Percentiles rank a stretch among this genome's conserved stretches.
phyloP scores from a whole-genome alignment of 1,140 invertebrate genomes.

The Drosophila nigrodunni region DNA sequence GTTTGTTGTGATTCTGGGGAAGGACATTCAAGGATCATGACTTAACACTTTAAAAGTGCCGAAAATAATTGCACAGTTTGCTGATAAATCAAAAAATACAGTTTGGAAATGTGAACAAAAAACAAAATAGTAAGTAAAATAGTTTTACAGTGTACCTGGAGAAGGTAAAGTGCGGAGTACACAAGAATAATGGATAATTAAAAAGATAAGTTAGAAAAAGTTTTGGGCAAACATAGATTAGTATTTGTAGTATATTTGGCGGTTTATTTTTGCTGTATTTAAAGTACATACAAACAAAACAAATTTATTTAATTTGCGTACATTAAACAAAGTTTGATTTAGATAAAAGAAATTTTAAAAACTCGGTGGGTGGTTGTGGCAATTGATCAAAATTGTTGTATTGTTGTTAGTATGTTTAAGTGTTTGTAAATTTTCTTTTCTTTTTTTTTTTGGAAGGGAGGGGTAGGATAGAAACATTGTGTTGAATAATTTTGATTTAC shows the following conservation, averaged over 20 bases:
- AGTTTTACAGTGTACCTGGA: conserved; percentile 58
- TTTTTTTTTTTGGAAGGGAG: neutral
- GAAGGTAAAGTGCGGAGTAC: conserved; percentile 39
- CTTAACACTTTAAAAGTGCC: conserved; percentile 47
- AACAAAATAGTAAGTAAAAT: conserved; percentile 32
- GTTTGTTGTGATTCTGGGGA: conserved; percentile 20
- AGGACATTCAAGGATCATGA: conserved; percentile 13
- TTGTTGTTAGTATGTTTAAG: conserved; percentile 37
- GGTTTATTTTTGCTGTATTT: conserved; percentile 40
- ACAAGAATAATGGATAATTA: conserved; percentile 25
- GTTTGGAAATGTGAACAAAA: conserved; percentile 10
- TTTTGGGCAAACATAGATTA: conserved; percentile 21
- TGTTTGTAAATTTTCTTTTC: conserved; percentile 34
- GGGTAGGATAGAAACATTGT: conserved; percentile 24
- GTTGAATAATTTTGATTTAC: conserved; percentile 86
- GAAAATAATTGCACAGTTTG: conserved; percentile 28
- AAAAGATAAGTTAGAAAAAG: conserved; percentile 14
- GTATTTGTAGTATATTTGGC: neutral
- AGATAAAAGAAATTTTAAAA: conserved; percentile 59
- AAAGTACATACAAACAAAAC: conserved; percentile 52
- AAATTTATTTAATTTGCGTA: conserved; percentile 52
- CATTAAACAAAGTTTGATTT: conserved; percentile 65
- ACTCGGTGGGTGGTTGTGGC: conserved; percentile 48
- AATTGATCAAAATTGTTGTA: conserved; percentile 19
- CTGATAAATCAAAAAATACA: conserved; percentile 26